Conservation (phyloP, 2,113 vertebrate genomes). For the Athene noctua region DNA sequence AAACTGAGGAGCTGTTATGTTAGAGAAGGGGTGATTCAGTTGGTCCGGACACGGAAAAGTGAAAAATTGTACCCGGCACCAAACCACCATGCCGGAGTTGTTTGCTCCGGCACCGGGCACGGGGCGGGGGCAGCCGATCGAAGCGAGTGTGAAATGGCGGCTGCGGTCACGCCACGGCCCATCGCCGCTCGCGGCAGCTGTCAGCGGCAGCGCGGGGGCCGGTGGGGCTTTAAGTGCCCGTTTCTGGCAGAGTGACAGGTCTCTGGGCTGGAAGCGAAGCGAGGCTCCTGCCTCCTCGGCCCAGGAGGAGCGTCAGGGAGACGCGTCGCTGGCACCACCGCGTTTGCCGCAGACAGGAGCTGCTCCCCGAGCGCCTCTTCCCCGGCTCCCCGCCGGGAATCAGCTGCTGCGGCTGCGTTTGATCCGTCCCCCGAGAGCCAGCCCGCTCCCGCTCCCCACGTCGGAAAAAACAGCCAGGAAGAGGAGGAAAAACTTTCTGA, state of each 20-base stretch:
- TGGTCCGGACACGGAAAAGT: no score
- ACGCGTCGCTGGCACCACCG: neutral
- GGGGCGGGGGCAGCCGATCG: fast-evolving
- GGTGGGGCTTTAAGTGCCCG: neutral
- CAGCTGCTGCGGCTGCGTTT: neutral
- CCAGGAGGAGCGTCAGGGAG: neutral
- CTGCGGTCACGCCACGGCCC: neutral
- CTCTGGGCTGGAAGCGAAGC: slow-evolving; percentile 37
- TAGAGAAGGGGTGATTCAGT: no score
- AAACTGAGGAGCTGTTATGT: no score
- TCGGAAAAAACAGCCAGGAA: neutral
- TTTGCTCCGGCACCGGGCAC: fast-evolving
- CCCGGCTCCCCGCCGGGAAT: neutral
- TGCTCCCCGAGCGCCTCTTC: slow-evolving; percentile 47
- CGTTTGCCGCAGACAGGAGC: neutral
- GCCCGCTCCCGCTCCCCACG: neutral
- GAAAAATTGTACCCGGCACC: no score
- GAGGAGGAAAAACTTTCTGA: neutral
- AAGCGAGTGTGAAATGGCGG: neutral
- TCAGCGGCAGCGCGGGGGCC: neutral
- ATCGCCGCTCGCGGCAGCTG: slow-evolving; percentile 13
- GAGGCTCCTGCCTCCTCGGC: neutral
- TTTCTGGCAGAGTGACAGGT: slow-evolving; percentile 49
- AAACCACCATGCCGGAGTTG: neutral
- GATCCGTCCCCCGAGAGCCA: neutral